phyloP scores from a whole-genome alignment of 2,797 vertebrate species.

The Tarsius wallacei region DNA sequence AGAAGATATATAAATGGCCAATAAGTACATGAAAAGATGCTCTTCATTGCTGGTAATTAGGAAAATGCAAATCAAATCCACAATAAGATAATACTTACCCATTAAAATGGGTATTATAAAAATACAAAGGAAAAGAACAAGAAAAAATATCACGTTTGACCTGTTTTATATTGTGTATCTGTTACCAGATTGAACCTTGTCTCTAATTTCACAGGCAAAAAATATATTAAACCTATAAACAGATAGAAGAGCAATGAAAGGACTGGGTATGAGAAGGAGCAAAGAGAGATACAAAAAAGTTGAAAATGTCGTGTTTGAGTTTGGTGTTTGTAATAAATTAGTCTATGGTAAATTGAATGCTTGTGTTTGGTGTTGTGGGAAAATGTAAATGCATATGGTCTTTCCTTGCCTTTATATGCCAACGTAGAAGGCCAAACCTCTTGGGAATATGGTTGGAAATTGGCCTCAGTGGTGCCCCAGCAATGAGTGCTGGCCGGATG shows the following conservation, averaged over 20 bases:
- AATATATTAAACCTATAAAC: not conserved
- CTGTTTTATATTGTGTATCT: not conserved
- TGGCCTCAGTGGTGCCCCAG: too few species aligned
- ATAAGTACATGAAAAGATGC: too few species aligned
- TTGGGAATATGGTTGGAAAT: not conserved
- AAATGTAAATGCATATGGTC: too few species aligned
- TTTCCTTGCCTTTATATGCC: not conserved
- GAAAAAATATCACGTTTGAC: not conserved
- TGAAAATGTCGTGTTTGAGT: fast-evolving
- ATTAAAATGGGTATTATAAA: too few species aligned
- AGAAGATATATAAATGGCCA: too few species aligned
- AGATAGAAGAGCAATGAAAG: not conserved
- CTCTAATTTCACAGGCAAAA: not conserved
- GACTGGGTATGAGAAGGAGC: not conserved
- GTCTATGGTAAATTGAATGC: too few species aligned
- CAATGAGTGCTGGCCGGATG: fast-evolving
- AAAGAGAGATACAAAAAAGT: not conserved
- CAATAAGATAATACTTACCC: too few species aligned
- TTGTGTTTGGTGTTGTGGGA: not conserved
- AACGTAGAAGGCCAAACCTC: not conserved
- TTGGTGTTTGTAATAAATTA: not conserved
- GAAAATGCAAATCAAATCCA: too few species aligned
- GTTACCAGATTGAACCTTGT: not conserved
- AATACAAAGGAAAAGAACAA: too few species aligned
- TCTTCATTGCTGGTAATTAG: too few species aligned